Evolutionary conservation across 2,888 invertebrate genomes (phyloP), one percentile per base, ranked within the genome.

Genomic region (Trissolcus japonicus): DNA sequence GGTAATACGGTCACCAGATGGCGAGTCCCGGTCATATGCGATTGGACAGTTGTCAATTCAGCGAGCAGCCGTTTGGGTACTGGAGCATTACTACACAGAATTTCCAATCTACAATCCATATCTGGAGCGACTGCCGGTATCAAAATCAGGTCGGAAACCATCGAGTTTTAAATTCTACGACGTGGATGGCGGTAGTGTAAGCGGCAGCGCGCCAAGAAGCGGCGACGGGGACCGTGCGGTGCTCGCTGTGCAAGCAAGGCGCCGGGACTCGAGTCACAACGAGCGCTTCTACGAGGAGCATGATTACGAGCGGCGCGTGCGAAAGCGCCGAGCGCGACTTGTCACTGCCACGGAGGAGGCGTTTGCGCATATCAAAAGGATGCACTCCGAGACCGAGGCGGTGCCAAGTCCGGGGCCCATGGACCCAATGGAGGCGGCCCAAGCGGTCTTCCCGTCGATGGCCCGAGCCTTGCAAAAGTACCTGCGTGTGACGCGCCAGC

Each of bases 211-310:
- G 51, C 93, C 93, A 79, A 94, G 94, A 71, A 83, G 83, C 53
- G 82, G 81, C 6, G 84, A 93, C 74, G 82, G 82, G 50, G 88
- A 88, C 50, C 82, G 87, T 35, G 84, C 88, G 4, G 84, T 87
- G 4, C 76, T 88, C n/a, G 84, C 88, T 17, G 95, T 95, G 1
- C 94, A 95, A 83, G 94, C 96, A 0, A 92, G 97, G 14, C 92
- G 97, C 29, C 93, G 98, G 82, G 95, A 96, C 82, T 96, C 97
- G 0, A 95, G 96, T 79, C 98, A 98, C 91, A 98, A 98, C 90
- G 99, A 99, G 90, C 92, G 97, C 41, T 98, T 99, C 90, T 98
- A 99, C 89, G 98, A 99, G 89, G 99, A 99, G 90, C 96, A 98
- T 85, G 99, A 99, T 90, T 97, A 98, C 83, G 98, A 98, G 86